Base-by-base conservation (phyloP, 2,888 invertebrate genomes). In the Heliothis peltigera region DNA sequence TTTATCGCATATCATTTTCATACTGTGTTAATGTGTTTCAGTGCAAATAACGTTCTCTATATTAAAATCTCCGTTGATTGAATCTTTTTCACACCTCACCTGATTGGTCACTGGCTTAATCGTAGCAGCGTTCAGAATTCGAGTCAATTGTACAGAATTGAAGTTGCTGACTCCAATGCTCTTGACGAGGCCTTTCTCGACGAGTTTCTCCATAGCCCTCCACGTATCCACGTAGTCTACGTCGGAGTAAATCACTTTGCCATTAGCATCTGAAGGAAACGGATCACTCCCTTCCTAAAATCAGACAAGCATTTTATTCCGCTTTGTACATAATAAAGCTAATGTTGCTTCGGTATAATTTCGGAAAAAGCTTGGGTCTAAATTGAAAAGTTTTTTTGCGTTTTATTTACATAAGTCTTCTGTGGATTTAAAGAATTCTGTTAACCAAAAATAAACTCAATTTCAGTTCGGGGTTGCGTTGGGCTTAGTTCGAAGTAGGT, bases 131-230 rank as follows among this genome's bases (percentile, higher is more conserved):
- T 94, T 91, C 49, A 97, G 83, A 43, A 98, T 82, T 51, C 96
- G 93, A 75, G 96, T 95, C 54, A 97, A 91, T 88, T 98, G 98
- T 62, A 95, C 90, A 48, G 95, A 95, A 87, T 97, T 97, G 83
- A 98, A 98, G 89, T 98, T 98, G 39, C 97, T 97, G 35, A 97
- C 79, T 6, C 97, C 97, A 80, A 97, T 97, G 42, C 96, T 96
- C 74, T 95, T 96, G 0, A 95, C 95, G 12, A 97, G 88, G 1
- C 97, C 97, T 70, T 93, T 92, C 51, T 96, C 92, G 17, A 97
- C 96, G 52, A 96, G 91, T 63, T 96, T 93, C 87, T 97, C 97
- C 96, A 98, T 95, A 18, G 94, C 97, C 84, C 95, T 95, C 96
- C 96, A 97, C 0, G 96, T 96, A 70, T 96, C 97, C 25, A 96